These are phyloP conservation scores for Siderastrea siderea DNA, from an alignment of 92 coral and sea anemone genomes.

Conservation along the genomic window DNA sequence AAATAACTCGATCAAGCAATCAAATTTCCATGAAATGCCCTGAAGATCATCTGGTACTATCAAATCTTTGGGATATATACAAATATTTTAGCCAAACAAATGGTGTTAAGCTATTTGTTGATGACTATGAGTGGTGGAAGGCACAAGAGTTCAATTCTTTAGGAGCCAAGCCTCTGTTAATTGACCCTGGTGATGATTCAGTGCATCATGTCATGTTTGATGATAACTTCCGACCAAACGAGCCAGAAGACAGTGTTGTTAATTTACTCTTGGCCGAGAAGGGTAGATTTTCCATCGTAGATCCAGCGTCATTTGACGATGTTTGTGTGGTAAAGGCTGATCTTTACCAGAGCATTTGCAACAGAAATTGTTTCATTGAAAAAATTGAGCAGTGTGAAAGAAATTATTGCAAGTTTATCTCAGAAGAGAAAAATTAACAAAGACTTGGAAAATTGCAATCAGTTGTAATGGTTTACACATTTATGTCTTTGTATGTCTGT, in stretches of 20 bases:
- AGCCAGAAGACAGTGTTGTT: slow-evolving; percentile 80
- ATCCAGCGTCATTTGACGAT: slow-evolving; percentile 73
- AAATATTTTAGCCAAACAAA: slow-evolving; percentile 52
- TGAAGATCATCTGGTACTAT: slow-evolving; percentile 3
- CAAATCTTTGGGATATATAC: slow-evolving; percentile 53
- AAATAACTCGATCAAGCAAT: slow-evolving; percentile 47
- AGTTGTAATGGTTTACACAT: no score
- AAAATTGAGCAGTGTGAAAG: slow-evolving; percentile 74
- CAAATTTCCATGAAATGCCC: slow-evolving; percentile 59
- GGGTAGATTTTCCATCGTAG: slow-evolving; percentile 45
- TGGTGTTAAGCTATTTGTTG: slow-evolving; percentile 78
- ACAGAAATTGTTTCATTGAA: slow-evolving; percentile 80
- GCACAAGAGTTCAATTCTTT: slow-evolving; percentile 45
- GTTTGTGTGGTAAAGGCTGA: slow-evolving; percentile 79
- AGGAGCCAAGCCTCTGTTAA: slow-evolving; percentile 81
- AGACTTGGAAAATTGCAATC: no score
- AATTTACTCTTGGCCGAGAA: slow-evolving; percentile 54
- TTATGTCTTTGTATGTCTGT: no score
- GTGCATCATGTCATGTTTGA: slow-evolving; percentile 90
- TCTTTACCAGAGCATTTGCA: slow-evolving; percentile 77
- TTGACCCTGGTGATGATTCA: slow-evolving; percentile 65
- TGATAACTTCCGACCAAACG: slow-evolving; percentile 87
- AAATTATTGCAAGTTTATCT: slow-evolving; percentile 56
- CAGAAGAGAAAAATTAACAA: not conserved
- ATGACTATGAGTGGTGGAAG: slow-evolving; percentile 84